phyloP scores from a whole-genome alignment of 2,888 invertebrate genomes.

The Xiphydria camelus region DNA sequence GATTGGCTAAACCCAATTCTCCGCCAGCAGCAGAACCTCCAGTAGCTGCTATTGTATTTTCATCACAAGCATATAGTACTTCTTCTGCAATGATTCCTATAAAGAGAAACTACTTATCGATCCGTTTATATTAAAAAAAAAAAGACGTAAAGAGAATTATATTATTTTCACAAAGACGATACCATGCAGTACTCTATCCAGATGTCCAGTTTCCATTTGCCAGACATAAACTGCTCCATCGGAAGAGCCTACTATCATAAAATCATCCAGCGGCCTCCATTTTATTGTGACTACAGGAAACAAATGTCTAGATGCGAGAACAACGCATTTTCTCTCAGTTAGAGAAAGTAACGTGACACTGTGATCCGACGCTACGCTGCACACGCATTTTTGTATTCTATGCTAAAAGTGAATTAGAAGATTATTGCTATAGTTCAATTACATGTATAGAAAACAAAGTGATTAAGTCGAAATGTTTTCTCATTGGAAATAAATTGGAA shows the following conservation, averaged over 20 bases:
- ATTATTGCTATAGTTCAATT: no score
- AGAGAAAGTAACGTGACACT: slow-evolving; percentile 93
- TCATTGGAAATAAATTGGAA: no score
- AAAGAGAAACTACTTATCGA: slow-evolving; percentile 7
- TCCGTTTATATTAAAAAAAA: neutral
- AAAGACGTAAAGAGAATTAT: neutral
- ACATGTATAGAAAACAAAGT: no score
- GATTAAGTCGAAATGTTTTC: no score
- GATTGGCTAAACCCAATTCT: slow-evolving; percentile 82
- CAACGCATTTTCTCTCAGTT: slow-evolving; percentile 91
- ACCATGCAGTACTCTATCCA: slow-evolving; percentile 94
- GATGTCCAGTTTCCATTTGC: slow-evolving; percentile 99
- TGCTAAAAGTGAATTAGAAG: slow-evolving; percentile 63
- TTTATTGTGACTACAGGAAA: slow-evolving; percentile 95
- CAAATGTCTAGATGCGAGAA: slow-evolving; percentile 90
- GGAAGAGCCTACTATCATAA: slow-evolving; percentile 94
- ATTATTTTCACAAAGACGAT: slow-evolving; percentile 17
- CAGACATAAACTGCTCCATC: slow-evolving; percentile 99
- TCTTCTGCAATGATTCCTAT: slow-evolving; percentile 91
- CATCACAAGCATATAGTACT: slow-evolving; percentile 92
- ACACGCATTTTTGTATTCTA: slow-evolving; percentile 90
- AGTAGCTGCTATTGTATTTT: slow-evolving; percentile 69
- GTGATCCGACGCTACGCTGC: slow-evolving; percentile 96
- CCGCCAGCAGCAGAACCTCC: slow-evolving; percentile 62
- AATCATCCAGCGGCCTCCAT: slow-evolving; percentile 97